phyloP scores from a whole-genome alignment of 1,140 invertebrate species.

The Doryteuthis pealeii region DNA sequence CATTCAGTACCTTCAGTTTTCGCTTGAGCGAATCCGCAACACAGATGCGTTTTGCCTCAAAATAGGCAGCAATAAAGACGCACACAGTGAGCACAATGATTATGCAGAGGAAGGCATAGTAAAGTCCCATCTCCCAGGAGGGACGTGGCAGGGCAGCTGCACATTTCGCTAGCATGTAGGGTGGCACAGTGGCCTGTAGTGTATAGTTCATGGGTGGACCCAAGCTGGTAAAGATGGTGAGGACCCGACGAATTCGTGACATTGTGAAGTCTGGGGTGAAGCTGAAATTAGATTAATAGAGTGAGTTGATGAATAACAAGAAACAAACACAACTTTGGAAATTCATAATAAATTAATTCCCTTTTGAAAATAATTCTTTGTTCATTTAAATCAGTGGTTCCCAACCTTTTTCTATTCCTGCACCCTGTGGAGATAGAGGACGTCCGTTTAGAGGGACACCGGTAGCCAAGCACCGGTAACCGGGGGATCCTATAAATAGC shows the following conservation, averaged over 20 bases:
- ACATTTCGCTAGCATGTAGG: constrained; percentile 75
- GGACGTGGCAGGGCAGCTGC: constrained; percentile 74
- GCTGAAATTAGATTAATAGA: constrained; percentile 49
- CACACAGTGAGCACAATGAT: constrained; percentile 71
- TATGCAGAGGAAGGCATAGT: constrained; percentile 70
- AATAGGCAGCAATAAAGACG: constrained; percentile 70
- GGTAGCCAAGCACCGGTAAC: too few relatives aligned
- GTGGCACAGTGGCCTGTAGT: constrained; percentile 79
- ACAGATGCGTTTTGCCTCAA: constrained; percentile 75
- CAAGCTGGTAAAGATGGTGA: constrained; percentile 65
- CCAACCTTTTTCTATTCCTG: too few relatives aligned
- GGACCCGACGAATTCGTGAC: constrained; percentile 71
- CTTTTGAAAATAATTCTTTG: too few relatives aligned
- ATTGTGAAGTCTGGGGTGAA: constrained; percentile 93
- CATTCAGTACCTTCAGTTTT: constrained; percentile 39
- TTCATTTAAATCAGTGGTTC: too few relatives aligned
- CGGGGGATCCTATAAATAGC: too few relatives aligned
- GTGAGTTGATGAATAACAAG: not conserved
- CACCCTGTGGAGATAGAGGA: too few relatives aligned
- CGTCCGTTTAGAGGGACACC: too few relatives aligned
- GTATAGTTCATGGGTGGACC: constrained; percentile 71
- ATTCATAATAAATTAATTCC: not conserved
- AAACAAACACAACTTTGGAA: not conserved
- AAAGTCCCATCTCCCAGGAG: constrained; percentile 75
- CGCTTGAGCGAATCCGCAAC: constrained; percentile 54